Evolutionary conservation across 2,113 vertebrate genomes (phyloP).

Genomic region (Cnemophilus loriae): DNA sequence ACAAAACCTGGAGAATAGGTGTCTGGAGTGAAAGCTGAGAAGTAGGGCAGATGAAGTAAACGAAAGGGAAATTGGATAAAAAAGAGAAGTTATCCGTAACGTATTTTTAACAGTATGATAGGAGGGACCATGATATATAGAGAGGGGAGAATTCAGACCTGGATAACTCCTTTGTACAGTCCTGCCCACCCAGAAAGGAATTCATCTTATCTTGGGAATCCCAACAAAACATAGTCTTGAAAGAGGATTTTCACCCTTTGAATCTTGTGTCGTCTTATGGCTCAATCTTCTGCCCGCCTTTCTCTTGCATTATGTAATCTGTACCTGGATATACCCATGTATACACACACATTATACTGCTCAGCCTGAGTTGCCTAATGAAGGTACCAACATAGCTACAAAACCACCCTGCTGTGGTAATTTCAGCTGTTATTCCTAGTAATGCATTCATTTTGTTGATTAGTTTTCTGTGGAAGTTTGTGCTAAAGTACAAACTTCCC

Average conservation of each 20-base stretch:
- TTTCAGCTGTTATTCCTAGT: background rate
- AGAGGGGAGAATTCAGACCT: background rate
- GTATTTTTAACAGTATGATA: background rate
- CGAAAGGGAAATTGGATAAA: background rate
- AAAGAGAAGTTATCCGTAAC: background rate
- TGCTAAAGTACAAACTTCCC: conserved; percentile 6
- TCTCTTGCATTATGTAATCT: background rate
- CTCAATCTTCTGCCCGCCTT: background rate
- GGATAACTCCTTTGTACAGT: background rate
- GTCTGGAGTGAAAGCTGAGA: background rate
- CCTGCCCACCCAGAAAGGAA: background rate
- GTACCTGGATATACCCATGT: background rate
- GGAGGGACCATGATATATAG: background rate
- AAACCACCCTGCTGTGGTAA: conserved; percentile 28
- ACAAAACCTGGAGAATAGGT: background rate
- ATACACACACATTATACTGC: background rate
- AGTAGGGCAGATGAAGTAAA: background rate
- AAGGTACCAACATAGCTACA: background rate
- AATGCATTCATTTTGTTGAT: conserved; percentile 14
- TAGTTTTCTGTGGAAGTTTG: conserved; percentile 15
- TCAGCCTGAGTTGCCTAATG: background rate
- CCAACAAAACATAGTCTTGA: background rate
- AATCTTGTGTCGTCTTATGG: background rate
- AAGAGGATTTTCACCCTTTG: background rate
- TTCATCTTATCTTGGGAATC: background rate